Conservation (phyloP, 2,113 vertebrate genomes). For the Cyprichromis sp. region DNA sequence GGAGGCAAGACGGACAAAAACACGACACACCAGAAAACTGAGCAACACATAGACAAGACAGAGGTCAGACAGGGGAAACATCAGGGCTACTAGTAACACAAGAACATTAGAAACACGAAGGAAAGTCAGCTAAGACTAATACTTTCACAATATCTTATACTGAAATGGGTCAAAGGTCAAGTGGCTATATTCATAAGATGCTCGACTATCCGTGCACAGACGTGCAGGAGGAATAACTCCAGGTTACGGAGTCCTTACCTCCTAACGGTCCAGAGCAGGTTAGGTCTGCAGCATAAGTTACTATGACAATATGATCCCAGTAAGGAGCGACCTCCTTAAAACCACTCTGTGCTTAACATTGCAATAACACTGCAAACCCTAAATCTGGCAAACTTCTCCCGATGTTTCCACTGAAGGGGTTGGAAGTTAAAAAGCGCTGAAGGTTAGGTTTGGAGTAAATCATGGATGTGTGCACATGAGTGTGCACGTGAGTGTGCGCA, state of each 20-base stretch:
- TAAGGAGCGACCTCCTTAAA: neutral
- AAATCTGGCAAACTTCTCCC: neutral
- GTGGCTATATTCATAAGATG: neutral
- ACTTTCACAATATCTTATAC: neutral
- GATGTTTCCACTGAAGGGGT: neutral
- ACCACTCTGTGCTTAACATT: neutral
- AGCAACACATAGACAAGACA: neutral
- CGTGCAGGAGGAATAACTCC: neutral
- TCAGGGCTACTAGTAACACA: neutral
- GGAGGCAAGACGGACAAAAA: neutral
- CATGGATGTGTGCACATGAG: neutral
- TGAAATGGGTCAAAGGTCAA: neutral
- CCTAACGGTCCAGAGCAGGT: neutral
- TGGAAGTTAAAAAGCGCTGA: neutral
- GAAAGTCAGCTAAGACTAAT: neutral
- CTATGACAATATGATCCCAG: accelerated
- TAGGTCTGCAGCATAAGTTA: neutral
- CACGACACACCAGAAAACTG: neutral
- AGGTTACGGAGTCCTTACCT: too few species aligned
- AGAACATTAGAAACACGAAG: neutral
- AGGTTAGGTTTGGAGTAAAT: neutral
- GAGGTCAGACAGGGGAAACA: neutral
- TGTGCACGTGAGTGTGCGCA: too few species aligned
- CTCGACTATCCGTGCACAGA: neutral
- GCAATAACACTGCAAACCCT: neutral